phyloP scores from a whole-genome alignment of 2,797 vertebrate genomes.

The Anguilla anguilla region DNA sequence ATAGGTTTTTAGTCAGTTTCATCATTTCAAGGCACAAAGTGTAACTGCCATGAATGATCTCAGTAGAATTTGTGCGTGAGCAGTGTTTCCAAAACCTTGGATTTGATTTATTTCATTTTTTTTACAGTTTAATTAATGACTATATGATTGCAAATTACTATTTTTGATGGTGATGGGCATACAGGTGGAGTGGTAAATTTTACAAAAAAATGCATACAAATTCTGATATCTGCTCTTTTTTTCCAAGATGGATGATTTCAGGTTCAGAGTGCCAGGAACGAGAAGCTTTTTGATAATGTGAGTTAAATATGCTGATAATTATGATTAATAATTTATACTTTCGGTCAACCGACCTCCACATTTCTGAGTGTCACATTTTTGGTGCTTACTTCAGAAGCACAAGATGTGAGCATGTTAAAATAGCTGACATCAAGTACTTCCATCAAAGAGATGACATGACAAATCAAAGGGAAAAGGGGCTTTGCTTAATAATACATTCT shows the following conservation, averaged over 20 bases:
- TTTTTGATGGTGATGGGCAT: no score
- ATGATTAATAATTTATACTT: not conserved
- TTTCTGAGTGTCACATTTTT: not conserved
- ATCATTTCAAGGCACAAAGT: no score
- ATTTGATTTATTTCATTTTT: no score
- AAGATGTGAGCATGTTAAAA: not conserved
- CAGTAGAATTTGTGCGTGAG: no score
- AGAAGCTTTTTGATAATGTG: not conserved
- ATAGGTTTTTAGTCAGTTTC: no score
- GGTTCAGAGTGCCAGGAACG: not conserved
- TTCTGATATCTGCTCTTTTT: not conserved
- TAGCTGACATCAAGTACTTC: not conserved
- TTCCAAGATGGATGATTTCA: not conserved
- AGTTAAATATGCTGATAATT: slow-evolving; percentile 1
- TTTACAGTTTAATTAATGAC: no score
- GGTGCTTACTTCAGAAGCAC: not conserved
- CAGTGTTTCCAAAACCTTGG: no score
- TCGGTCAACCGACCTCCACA: not conserved
- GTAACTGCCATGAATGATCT: not conserved
- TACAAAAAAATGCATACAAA: no score
- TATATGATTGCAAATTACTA: no score
- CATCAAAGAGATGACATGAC: not conserved
- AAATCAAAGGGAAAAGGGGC: not conserved
- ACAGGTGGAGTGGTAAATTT: no score
- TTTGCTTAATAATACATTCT: not conserved